Conservation (phyloP, 2,113 vertebrate genomes). For the Phyllostomus hastatus region DNA sequence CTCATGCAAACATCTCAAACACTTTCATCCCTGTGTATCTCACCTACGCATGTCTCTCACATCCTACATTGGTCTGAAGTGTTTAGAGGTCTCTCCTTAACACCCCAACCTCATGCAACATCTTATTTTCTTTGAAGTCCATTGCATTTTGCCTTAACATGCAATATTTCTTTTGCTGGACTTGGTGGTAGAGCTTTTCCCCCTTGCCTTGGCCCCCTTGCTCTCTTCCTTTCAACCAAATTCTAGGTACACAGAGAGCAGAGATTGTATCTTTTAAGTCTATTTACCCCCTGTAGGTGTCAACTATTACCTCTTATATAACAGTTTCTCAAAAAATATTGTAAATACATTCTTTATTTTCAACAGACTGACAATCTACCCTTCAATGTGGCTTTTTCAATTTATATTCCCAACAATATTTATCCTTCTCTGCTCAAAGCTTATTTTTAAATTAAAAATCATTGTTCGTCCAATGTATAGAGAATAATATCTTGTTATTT, state of each 20-base stretch:
- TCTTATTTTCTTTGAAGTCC: not conserved
- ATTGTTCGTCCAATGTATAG: not conserved
- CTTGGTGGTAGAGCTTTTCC: not conserved
- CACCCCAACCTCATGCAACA: not conserved
- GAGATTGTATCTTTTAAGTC: not conserved
- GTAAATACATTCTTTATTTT: not conserved
- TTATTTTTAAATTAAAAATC: not conserved
- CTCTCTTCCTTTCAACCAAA: not conserved
- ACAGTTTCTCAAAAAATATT: not conserved
- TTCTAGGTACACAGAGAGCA: not conserved
- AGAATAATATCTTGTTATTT: not conserved
- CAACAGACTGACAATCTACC: not conserved
- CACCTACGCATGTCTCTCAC: not conserved
- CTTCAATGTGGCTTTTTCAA: not conserved
- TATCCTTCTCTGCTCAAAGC: not conserved
- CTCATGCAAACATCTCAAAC: not conserved
- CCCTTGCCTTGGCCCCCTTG: not conserved
- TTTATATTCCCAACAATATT: not conserved
- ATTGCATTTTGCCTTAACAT: not conserved
- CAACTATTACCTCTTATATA: not conserved
- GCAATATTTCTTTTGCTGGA: not conserved
- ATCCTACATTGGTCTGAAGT: not conserved
- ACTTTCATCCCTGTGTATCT: not conserved
- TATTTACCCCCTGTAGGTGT: not conserved
- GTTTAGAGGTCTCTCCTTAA: not conserved